These are phyloP conservation scores for Aurelia aurita DNA, from an alignment of 30 jellyfish, hydroid and myxozoan species.

Conservation along the genomic window DNA sequence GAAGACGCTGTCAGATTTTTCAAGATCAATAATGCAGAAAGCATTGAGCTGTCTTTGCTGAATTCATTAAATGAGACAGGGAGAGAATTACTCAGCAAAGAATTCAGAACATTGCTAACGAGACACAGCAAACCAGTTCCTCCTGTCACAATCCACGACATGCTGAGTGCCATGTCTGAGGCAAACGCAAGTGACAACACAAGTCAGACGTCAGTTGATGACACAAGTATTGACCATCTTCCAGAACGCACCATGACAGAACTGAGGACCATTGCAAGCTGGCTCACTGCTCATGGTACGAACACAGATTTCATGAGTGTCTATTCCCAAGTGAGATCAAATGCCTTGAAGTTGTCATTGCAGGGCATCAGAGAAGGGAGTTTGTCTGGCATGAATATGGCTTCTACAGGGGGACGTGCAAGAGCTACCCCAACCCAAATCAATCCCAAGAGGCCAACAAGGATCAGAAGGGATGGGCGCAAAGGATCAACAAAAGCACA, in stretches of 20 bases:
- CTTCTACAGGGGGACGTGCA: conserved; percentile 35
- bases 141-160: conserved; percentile 81
- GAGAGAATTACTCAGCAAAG: conserved; percentile 83
- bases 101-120: conserved; percentile 82
- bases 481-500: conserved; percentile 47
- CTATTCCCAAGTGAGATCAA: conserved; percentile 91
- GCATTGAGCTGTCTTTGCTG: conserved; percentile 89
- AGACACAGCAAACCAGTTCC: conserved; percentile 96
- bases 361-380: conserved; percentile 80
- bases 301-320: conserved; percentile 93
- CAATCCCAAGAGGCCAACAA: conserved; percentile 50
- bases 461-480: conserved; percentile 56
- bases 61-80: conserved; percentile 91
- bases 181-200: conserved; percentile 57
- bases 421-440: conserved; percentile 53
- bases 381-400: conserved; percentile 16
- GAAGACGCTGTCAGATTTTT: conserved; percentile 89
- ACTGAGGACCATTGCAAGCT: conserved; percentile 84
- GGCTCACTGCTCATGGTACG: conserved; percentile 90
- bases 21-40: conserved; percentile 86
- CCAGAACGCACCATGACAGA: conserved; percentile 89
- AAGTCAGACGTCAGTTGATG: conserved; percentile 80
- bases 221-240: conserved; percentile 87
- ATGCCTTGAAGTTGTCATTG: conserved; percentile 76
- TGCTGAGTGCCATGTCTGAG: conserved; percentile 82